A percentile compares a stretch with the other conserved stretches of the same genome.
phyloP scores from a whole-genome alignment of 64 coral and sea anemone species.

The Stichodactyla helianthus region DNA sequence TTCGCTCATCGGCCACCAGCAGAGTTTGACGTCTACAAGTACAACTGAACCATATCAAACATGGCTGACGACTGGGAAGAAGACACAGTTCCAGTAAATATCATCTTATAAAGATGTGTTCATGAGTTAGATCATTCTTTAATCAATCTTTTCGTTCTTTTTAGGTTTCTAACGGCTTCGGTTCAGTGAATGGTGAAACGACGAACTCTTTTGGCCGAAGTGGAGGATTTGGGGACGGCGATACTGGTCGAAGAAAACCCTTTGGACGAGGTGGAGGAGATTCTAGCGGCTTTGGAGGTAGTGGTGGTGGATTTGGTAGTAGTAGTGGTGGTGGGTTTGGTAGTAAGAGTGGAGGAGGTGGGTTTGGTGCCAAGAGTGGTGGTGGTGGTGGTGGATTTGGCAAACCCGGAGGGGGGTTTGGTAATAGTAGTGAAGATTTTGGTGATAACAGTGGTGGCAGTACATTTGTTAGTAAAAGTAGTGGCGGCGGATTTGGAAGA shows the following conservation, averaged over 20 bases:
- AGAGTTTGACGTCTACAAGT: not conserved
- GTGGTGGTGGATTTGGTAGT: constrained; percentile 39
- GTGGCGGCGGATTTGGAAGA: constrained; percentile 30
- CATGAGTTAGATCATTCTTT: not conserved
- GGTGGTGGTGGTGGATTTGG: constrained; percentile 48
- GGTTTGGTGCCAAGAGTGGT: constrained; percentile 35
- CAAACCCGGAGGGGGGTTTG: constrained; percentile 34
- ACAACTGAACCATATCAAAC: not conserved
- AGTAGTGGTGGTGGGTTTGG: constrained; percentile 44
- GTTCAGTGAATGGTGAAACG: constrained; percentile 21
- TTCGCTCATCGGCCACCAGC: not conserved
- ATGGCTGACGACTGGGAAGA: constrained; percentile 73
- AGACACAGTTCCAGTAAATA: constrained; percentile 28
- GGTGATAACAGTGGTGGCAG: constrained; percentile 15
- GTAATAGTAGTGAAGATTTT: constrained; percentile 23
- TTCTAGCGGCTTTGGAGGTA: constrained; percentile 33
- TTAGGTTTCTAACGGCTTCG: constrained; percentile 30
- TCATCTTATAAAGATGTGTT: not conserved
- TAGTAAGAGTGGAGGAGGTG: constrained; percentile 29
- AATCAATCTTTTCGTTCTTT: not conserved
- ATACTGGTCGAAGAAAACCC: not conserved
- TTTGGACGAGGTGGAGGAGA: constrained; percentile 21
- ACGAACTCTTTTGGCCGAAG: constrained; percentile 12
- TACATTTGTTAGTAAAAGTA: constrained; percentile 12
- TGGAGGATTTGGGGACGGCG: not conserved